Evolutionary conservation across 2,888 invertebrate species (phyloP).

Genomic region (Drosophila koepferae): DNA sequence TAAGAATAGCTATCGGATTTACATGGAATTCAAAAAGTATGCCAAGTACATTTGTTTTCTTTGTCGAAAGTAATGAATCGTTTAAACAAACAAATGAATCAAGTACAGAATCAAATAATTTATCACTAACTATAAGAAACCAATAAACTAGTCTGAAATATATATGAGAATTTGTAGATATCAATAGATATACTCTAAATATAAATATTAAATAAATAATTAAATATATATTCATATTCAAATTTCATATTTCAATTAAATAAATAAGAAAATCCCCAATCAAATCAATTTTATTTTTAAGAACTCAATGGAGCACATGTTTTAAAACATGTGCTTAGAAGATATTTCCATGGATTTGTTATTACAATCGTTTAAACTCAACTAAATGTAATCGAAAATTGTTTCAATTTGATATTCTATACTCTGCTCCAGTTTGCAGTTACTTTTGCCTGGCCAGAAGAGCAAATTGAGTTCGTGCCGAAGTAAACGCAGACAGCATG

Average conservation of each 20-base stretch:
- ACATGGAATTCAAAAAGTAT: conserved; percentile 28
- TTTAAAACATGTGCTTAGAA: neutral
- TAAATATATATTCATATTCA: too few relatives aligned
- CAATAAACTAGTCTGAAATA: neutral
- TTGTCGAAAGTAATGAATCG: neutral
- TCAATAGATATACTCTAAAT: too few relatives aligned
- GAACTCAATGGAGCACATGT: neutral
- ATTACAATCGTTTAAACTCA: neutral
- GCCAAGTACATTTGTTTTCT: conserved; percentile 52
- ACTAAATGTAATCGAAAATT: neutral
- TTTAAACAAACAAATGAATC: conserved; percentile 8
- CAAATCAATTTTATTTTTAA: too few relatives aligned
- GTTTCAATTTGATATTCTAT: neutral
- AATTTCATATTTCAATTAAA: too few relatives aligned
- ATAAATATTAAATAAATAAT: too few relatives aligned
- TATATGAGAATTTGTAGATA: too few relatives aligned
- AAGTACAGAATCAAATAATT: neutral
- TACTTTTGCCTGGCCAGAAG: neutral
- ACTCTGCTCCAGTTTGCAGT: neutral
- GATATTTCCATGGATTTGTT: neutral
- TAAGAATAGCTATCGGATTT: conserved; percentile 28
- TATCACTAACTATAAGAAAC: neutral
- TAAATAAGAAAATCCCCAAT: too few relatives aligned
- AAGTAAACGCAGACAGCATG: neutral
- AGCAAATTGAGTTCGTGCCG: conserved; percentile 7